Evolutionary conservation across 2,113 vertebrate species (phyloP), one percentile per base, ranked within the genome.

Genomic region (Dasyornis broadbenti): DNA sequence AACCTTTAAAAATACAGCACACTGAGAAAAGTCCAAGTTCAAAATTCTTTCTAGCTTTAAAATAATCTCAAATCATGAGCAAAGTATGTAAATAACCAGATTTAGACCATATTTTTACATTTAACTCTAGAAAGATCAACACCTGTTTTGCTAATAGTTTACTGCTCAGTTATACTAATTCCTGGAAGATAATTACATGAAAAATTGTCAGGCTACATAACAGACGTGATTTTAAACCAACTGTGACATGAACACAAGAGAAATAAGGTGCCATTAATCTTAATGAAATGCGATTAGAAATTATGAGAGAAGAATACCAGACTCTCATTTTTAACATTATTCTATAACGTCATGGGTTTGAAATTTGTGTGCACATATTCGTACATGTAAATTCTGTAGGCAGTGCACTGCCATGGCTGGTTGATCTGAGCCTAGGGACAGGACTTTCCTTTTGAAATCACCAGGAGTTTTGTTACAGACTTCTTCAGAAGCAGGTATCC

Each of bases 211-310:
- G 57, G 26, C 82, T 88, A 22, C 31, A 56, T 60, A 86, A 78
- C 39, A 88, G 88, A 86, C 6, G 0, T 68, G 56, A 68, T 83
- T 95, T 75, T 70, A 88, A 96, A 92, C 39, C 69, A 86, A 40
- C 56, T 50, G 60, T 90, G 93, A 83, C 71, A 68, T 16, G 76
- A 86, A 64, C 53, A 75, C 18, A 15, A 65, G 37, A 77, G 71
- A 89, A 91, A 82, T 61, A 61, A 65, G 49, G 16, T 84, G 45
- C 10, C 64, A 72, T 75, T 95, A 86, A 88, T 90, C 71, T 75
- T 92, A 81, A 93, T 81, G 54, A 90, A 87, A 91, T 68, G 45
- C 15, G 28, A 88, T 96, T 81, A 68, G 68, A 78, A 95, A 93
- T 77, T 70, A 63, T 26, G 47, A 83, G 59, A 85, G 78, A 90